Conservation (phyloP, 2,797 vertebrate genomes). For the Choloepus didactylus region DNA sequence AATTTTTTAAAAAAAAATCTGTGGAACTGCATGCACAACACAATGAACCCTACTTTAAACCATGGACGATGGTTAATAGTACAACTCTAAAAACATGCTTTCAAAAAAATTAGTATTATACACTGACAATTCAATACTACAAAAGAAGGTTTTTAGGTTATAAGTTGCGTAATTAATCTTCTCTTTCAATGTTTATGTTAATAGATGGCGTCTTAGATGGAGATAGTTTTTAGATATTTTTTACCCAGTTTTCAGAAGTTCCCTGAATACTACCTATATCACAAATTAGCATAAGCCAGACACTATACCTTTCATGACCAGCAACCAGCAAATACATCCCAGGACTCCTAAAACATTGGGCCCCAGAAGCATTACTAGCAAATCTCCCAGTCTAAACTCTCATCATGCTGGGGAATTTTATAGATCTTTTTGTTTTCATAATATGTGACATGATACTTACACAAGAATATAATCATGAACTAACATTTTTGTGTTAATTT, state of each 20-base stretch:
- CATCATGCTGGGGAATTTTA: background rate
- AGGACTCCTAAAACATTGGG: background rate
- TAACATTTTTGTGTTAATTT: background rate
- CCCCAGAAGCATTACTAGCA: background rate
- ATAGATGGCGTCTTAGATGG: background rate
- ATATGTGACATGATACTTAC: background rate
- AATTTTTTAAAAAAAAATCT: too few species aligned
- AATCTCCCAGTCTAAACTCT: constrained; percentile 25
- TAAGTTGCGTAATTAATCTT: background rate
- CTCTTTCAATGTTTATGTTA: constrained; percentile 17
- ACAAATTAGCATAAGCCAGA: background rate
- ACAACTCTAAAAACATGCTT: background rate
- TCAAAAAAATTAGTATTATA: background rate
- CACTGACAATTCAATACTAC: background rate
- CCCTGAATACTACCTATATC: background rate
- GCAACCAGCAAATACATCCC: background rate
- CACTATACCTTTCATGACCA: background rate
- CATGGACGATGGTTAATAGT: too few species aligned
- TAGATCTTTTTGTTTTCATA: constrained; percentile 23
- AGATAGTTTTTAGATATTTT: background rate
- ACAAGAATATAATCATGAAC: background rate
- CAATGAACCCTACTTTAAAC: too few species aligned
- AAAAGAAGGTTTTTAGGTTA: background rate
- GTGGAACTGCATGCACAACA: too few species aligned
- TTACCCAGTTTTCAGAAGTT: constrained; percentile 27